A percentile compares a stretch with the other conserved stretches of the same genome.
phyloP scores from a whole-genome alignment of 2,888 invertebrate genomes.

The Ophonus ardosiacus region DNA sequence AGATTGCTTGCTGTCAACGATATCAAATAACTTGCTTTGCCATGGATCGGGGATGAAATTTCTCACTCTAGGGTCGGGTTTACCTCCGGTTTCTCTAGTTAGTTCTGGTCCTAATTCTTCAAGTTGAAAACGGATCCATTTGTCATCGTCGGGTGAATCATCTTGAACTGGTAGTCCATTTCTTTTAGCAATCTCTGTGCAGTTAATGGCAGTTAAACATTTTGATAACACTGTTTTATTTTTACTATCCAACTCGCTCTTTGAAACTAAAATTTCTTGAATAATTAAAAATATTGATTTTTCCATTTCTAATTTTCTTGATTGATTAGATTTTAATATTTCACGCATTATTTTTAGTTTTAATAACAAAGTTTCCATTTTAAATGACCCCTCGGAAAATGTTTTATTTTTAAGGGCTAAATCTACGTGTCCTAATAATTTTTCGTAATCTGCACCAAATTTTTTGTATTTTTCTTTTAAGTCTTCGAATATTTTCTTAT shows the following conservation, averaged over 20 bases:
- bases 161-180: conserved; percentile 60
- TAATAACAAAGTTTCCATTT: conserved; percentile 27
- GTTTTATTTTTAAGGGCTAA: background rate
- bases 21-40: conserved; percentile 72
- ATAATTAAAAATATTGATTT: conserved; percentile 54
- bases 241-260: conserved; percentile 28
- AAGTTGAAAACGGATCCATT: conserved; percentile 67
- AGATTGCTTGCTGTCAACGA: conserved; percentile 72
- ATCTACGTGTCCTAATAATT: conserved; percentile 21
- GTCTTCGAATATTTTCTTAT: conserved; percentile 52
- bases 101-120: conserved; percentile 66
- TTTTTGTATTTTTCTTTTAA: conserved; percentile 42
- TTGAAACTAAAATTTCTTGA: conserved; percentile 21
- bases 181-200: conserved; percentile 64
- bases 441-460: background rate
- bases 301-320: conserved; percentile 24
- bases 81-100: conserved; percentile 60
- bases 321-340: background rate
- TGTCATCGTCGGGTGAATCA: conserved; percentile 25
- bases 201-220: conserved; percentile 62
- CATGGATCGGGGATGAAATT: conserved; percentile 73
- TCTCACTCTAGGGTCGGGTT: conserved; percentile 64
- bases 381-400: conserved; percentile 10
- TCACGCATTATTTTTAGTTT: conserved; percentile 48
- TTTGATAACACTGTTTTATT: conserved; percentile 62